These are phyloP conservation scores for Crocidura indochinensis DNA, from an alignment of 2,797 vertebrate genomes.

Conservation along the genomic window DNA sequence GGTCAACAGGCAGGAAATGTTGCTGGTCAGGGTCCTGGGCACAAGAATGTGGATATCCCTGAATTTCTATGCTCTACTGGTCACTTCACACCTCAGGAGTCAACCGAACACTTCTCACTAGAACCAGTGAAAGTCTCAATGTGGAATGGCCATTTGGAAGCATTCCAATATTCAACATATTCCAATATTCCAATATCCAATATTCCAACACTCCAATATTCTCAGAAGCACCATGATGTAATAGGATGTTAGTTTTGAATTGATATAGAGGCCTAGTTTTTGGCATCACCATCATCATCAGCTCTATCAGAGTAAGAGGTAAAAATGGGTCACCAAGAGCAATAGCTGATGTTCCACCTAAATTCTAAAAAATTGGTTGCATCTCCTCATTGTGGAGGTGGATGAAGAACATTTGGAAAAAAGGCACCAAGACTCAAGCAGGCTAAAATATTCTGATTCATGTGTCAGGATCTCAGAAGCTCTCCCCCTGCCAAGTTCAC, in stretches of 20 bases:
- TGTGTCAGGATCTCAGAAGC: background rate
- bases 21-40: background rate
- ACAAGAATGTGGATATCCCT: background rate
- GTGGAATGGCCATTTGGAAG: background rate
- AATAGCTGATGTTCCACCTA: background rate
- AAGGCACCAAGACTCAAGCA: background rate
- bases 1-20: background rate
- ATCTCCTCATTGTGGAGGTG: background rate
- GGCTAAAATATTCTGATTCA: background rate
- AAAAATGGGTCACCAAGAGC: background rate
- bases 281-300: background rate
- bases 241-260: background rate
- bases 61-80: background rate
- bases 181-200: background rate
- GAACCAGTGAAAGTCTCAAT: background rate
- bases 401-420: constrained; percentile 3
- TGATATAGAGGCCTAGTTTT: background rate
- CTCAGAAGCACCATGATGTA: background rate
- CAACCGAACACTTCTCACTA: background rate
- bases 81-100: background rate
- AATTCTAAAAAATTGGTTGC: background rate
- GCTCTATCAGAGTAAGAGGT: background rate
- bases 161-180: background rate
- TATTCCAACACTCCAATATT: background rate
- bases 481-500: background rate